Evolutionary conservation across 2,888 invertebrate genomes (phyloP).

Genomic region (Slavum lentiscoides): DNA sequence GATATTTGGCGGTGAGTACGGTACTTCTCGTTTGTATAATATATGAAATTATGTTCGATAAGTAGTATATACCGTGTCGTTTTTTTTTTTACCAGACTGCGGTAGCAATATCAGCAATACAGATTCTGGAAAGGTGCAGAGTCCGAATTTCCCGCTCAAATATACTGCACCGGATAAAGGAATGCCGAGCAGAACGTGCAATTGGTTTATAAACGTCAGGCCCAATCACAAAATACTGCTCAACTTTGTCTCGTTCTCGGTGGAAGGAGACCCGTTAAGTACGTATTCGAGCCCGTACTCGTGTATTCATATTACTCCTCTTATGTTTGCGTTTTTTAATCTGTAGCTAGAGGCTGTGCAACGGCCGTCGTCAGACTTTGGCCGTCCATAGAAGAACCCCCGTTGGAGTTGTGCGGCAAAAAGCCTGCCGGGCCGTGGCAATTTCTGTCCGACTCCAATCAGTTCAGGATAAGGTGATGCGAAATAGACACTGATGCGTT

Average conservation of each 20-base stretch:
- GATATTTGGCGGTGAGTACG: conserved; percentile 71
- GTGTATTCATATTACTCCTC: neutral
- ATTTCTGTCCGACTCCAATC: conserved; percentile 82
- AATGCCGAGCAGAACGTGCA: conserved; percentile 85
- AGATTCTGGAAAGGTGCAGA: conserved; percentile 79
- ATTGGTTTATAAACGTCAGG: conserved; percentile 92
- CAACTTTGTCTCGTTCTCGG: conserved; percentile 86
- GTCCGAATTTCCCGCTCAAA: conserved; percentile 87
- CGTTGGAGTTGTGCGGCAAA: conserved; percentile 88
- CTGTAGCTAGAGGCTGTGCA: conserved; percentile 82
- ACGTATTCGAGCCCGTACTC: conserved; percentile 58
- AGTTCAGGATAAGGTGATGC: conserved; percentile 79
- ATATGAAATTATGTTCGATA: no score
- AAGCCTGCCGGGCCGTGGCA: conserved; percentile 79
- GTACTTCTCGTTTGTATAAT: no score
- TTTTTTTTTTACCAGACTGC: conserved; percentile 68
- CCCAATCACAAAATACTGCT: conserved; percentile 86
- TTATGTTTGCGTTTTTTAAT: neutral
- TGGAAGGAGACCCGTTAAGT: conserved; percentile 91
- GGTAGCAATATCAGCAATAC: conserved; percentile 88
- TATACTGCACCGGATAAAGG: conserved; percentile 83
- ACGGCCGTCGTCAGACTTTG: conserved; percentile 88
- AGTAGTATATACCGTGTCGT: no score
- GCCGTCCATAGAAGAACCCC: conserved; percentile 79
- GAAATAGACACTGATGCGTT: conserved; percentile 55